Conservation (phyloP, 2,888 invertebrate species). For the Sepioteuthis lessoniana region DNA sequence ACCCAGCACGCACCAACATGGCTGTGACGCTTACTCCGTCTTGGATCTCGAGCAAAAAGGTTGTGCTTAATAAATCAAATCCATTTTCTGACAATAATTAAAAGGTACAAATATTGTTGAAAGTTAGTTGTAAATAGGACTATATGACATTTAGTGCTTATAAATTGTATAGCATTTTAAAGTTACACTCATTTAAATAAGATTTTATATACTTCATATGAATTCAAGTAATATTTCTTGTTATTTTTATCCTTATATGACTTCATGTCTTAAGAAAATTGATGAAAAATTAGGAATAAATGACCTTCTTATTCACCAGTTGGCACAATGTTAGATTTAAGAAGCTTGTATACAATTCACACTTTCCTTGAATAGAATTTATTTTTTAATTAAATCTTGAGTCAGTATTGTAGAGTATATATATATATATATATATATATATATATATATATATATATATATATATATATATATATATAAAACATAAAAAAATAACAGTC, state of each 20-base stretch:
- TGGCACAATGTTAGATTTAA: neutral
- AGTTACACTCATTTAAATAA: neutral
- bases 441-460: neutral
- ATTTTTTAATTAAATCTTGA: neutral
- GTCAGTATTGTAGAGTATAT: neutral
- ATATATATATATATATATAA: neutral
- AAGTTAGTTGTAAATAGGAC: neutral
- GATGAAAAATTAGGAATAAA: too few species aligned
- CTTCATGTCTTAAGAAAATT: neutral
- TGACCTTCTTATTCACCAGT: too few species aligned
- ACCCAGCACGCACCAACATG: constrained; percentile 14
- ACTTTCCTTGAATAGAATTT: too few species aligned
- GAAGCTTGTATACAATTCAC: neutral
- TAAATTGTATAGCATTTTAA: too few species aligned
- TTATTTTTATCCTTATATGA: neutral
- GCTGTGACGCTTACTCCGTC: constrained; percentile 8
- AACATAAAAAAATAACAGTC: neutral
- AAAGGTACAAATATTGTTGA: neutral
- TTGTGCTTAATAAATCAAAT: constrained; percentile 23
- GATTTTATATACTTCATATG: neutral
- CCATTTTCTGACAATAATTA: neutral
- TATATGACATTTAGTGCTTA: neutral
- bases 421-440: neutral
- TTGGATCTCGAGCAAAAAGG: constrained; percentile 33
- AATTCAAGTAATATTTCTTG: too few species aligned